Base-by-base conservation (phyloP, 2,888 invertebrate genomes). In the Drosophila nr. perissopoda region DNA sequence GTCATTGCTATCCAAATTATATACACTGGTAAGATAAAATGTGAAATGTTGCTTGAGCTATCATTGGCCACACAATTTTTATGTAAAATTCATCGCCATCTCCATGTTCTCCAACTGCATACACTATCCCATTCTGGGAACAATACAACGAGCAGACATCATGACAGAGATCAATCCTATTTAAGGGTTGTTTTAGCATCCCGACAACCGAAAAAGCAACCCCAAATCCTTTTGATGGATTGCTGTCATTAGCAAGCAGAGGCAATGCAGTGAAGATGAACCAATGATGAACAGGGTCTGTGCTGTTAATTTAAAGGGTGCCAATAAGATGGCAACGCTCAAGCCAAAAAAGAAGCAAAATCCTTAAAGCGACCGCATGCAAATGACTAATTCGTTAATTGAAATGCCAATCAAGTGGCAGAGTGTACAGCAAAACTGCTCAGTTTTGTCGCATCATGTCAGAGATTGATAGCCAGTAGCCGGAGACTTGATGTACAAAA, bases 321-420 rank as follows among this genome's bases (percentile, higher is more conserved):
- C 52, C 29, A 29, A 34, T 57, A 69, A 73, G 63, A 81, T 81
- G 78, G 78, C 61, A 57, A 60, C 36, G n/a, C 27, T 54, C 53
- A 59, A 42, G 16, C 18, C 11, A 10, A 56, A 45, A 65, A 58
- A n/a, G 40, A 10, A 21, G 11, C 1, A 21, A 21, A 21, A 42
- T 21, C 11, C 21, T 64, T 48, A 57, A 69, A 49, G 18, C 36
- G 52, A 51, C 51, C 36, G 57, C 80, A 84, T 75, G 78, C 83
- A 90, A 77, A 78, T 83, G 87, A 88, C 89, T 82, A 90, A 91
- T 89, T 89, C 88, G 82, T 91, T 91, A 91, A 91, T 91, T 91
- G 91, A 91, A 89, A 81, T 90, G 91, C 87, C 90, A 87, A 90
- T 91, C 91, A 91, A 81, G 73, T 51, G 51, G 51, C 29, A 29